phyloP scores from a whole-genome alignment of 2,888 invertebrate species.

The Diploptera punctata region DNA sequence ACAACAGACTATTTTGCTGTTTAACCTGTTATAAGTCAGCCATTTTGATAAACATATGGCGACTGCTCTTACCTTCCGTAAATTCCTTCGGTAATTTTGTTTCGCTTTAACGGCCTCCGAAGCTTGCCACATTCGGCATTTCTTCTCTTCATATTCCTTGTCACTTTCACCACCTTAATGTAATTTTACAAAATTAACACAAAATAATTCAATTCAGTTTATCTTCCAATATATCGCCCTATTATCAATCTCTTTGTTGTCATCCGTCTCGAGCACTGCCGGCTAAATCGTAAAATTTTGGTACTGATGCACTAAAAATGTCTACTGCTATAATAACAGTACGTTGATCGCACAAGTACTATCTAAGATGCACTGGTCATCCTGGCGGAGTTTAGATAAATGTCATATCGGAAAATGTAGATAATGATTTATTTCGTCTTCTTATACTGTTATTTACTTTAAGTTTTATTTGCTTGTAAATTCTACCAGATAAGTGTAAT shows the following conservation, averaged over 20 bases:
- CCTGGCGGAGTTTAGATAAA: too few species aligned
- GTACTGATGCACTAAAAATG: background rate
- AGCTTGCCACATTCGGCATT: conserved; percentile 98
- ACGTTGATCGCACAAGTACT: background rate
- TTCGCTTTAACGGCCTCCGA: conserved; percentile 96
- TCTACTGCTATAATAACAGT: background rate
- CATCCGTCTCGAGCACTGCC: conserved; percentile 41
- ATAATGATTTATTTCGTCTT: too few species aligned
- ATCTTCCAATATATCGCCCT: conserved; percentile 16
- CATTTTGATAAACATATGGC: conserved; percentile 63
- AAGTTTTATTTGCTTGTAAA: too few species aligned
- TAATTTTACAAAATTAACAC: conserved; percentile 31
- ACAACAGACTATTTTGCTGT: background rate
- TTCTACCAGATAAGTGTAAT: too few species aligned
- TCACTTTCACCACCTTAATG: conserved; percentile 40
- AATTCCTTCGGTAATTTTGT: conserved; percentile 97
- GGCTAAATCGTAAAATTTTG: conserved; percentile 2
- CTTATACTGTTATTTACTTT: too few species aligned
- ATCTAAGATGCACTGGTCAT: background rate
- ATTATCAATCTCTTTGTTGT: conserved; percentile 40
- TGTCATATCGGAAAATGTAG: too few species aligned
- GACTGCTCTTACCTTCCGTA: conserved; percentile 83
- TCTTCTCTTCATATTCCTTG: conserved; percentile 88
- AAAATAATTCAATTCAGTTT: conserved; percentile 28
- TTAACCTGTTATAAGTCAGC: conserved; percentile 54